Evolutionary conservation across 2,797 vertebrate species (phyloP).

Genomic region (Sparus aurata): DNA sequence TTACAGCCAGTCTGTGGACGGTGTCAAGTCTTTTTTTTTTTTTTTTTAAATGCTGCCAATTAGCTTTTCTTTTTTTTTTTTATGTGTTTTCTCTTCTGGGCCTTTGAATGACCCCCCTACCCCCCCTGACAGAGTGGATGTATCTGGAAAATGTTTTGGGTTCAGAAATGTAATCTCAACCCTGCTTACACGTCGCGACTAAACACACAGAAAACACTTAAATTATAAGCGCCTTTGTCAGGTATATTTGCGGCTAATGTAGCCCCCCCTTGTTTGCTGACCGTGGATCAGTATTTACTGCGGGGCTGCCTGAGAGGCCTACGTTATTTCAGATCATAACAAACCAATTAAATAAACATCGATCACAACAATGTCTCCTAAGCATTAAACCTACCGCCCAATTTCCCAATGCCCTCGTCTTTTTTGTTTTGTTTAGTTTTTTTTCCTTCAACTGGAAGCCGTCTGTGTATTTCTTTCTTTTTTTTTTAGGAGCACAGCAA

Average conservation of each 20-base stretch:
- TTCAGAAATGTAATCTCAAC: conserved; percentile 5
- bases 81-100: conserved; percentile 25
- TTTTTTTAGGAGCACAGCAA: conserved; percentile 43
- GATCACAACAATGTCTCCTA: conserved; percentile 63
- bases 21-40: not conserved
- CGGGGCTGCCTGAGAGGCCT: conserved; percentile 76
- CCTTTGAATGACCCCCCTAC: conserved; percentile 53
- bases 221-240: not conserved
- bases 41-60: conserved; percentile 6
- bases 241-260: conserved; percentile 42
- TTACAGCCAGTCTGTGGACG: conserved; percentile 28
- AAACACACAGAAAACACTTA: conserved; percentile 34
- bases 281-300: conserved; percentile 66
- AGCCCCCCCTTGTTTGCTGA: conserved; percentile 55
- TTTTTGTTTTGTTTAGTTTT: not conserved
- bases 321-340: conserved; percentile 67
- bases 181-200: not conserved
- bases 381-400: conserved; percentile 49
- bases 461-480: conserved; percentile 6
- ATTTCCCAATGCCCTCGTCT: conserved; percentile 50
- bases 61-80: not conserved
- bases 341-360: conserved; percentile 74
- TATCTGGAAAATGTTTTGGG: conserved; percentile 49
- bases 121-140: conserved; percentile 52
- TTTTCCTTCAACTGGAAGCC: conserved; percentile 12